phyloP scores from a whole-genome alignment of 2,888 invertebrate genomes.

The Melanophora roralis region DNA sequence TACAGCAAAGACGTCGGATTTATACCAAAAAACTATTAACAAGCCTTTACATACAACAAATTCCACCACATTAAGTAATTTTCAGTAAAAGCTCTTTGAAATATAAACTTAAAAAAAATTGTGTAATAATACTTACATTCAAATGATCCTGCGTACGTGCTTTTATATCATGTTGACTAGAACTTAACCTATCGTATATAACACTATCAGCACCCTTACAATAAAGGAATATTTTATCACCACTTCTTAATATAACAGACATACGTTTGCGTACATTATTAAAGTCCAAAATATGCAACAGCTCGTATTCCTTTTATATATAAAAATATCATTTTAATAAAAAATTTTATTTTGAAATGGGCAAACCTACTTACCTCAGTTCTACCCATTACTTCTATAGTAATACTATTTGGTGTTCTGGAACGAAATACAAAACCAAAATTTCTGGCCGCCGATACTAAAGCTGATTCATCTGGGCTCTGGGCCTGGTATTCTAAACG shows the following conservation, averaged over 20 bases:
- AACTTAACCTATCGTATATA: constrained; percentile 93
- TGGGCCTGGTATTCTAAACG: constrained; percentile 87
- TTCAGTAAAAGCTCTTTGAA: too few species aligned
- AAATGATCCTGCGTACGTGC: constrained; percentile 93
- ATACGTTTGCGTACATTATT: constrained; percentile 99
- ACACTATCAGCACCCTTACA: constrained; percentile 99
- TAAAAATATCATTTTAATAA: too few species aligned
- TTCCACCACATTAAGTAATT: too few species aligned
- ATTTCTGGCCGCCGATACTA: constrained; percentile 98
- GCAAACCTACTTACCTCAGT: constrained; percentile 84
- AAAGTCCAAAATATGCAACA: constrained; percentile 98
- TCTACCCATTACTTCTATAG: constrained; percentile 90
- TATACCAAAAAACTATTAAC: too few species aligned
- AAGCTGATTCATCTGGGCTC: constrained; percentile 98
- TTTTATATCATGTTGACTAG: constrained; percentile 86
- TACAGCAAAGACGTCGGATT: too few species aligned
- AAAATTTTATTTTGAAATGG: neutral
- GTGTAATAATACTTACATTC: constrained; percentile 83
- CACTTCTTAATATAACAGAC: constrained; percentile 94
- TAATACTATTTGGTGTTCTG: constrained; percentile 93
- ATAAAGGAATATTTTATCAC: constrained; percentile 90
- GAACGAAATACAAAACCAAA: constrained; percentile 99
- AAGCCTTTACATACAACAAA: too few species aligned
- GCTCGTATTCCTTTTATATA: constrained; percentile 92
- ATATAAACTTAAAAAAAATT: too few species aligned